Base-by-base conservation (phyloP, 2,797 vertebrate genomes). In the Caiman crocodilus region DNA sequence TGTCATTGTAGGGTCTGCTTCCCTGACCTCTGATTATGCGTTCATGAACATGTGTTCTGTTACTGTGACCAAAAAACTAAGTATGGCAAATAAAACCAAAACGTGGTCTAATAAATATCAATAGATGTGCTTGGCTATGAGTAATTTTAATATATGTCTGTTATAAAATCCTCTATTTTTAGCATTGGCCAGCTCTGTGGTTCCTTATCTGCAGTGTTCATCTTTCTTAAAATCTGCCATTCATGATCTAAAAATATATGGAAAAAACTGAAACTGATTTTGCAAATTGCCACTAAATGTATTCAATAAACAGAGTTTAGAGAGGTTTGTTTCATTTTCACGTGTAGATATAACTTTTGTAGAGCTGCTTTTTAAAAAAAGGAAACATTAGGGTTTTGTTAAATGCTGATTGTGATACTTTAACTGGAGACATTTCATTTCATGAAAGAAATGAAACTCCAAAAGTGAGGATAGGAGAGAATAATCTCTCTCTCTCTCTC, bases 171-270 rank as follows among this genome's bases (percentile, higher is more conserved):
- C 59, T 78, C 59, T n/a, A 92, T 84, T 30, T 32, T 35, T n/a
- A 81, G 23, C 63, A 63, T 85, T 90, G 69, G 59, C 32, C 50
- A 64, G 69, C 85, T 58, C 69, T 13, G 79, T 35, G 67, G 71
- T 69, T 87, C 71, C 42, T 7, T n/a, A 55, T 87, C 96, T 95
- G 88, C 86, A 93, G 88, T 85, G n/a, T 95, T 83, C 82, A 91
- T 82, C 50, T 69, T n/a, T 17, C 26, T 57, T 18, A 30, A 35
- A 30, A 57, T 21, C 84, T 85, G 25, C 74, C n/a, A 28, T 95
- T 85, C 90, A 63, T 90, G 7, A 84, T 90, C 90, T 88, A 42
- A 57, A 67, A 57, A 67, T 32, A n/a, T 12, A 17, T 69, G 67
- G 32, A 35, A 35, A 71, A 6, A 14, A 21, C 32, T 42, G 67